Conservation (phyloP, 2,797 vertebrate genomes). For the Apogon hyalosoma region DNA sequence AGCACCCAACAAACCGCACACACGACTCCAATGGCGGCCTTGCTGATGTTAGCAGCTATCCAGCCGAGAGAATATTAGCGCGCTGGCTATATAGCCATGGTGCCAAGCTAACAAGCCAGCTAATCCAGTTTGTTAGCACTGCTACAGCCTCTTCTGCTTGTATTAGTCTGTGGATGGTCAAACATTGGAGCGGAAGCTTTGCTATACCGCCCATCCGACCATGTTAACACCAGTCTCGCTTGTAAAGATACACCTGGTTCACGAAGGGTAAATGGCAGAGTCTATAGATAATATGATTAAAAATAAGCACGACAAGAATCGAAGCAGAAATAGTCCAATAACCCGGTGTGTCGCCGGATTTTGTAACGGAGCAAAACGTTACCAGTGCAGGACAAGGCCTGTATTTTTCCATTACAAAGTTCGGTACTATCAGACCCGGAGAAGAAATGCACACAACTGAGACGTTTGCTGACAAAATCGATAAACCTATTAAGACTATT, state of each 20-base stretch:
- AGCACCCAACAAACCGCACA: constrained; percentile 54
- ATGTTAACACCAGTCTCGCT: constrained; percentile 24
- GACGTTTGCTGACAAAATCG: too few species aligned
- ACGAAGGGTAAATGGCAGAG: neutral
- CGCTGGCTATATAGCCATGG: constrained; percentile 76
- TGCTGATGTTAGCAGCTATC: constrained; percentile 72
- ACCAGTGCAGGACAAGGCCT: constrained; percentile 56
- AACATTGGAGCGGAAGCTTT: constrained; percentile 58
- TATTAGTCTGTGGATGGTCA: constrained; percentile 27
- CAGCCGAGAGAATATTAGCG: constrained; percentile 65
- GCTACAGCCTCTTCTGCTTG: constrained; percentile 38
- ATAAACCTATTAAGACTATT: neutral
- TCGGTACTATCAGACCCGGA: constrained; percentile 36
- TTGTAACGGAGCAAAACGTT: constrained; percentile 30
- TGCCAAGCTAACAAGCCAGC: constrained; percentile 80
- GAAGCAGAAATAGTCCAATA: constrained; percentile 18
- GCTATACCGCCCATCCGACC: constrained; percentile 46
- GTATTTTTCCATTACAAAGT: constrained; percentile 74
- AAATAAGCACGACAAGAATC: constrained; percentile 16
- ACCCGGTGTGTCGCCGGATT: constrained; percentile 6
- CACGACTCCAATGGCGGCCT: constrained; percentile 81
- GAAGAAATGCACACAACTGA: constrained; percentile 5
- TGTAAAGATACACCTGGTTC: neutral
- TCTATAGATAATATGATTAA: neutral
- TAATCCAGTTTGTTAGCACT: constrained; percentile 65